Conservation (phyloP, 2,797 vertebrate genomes). For the Anomalospiza imberbis region DNA sequence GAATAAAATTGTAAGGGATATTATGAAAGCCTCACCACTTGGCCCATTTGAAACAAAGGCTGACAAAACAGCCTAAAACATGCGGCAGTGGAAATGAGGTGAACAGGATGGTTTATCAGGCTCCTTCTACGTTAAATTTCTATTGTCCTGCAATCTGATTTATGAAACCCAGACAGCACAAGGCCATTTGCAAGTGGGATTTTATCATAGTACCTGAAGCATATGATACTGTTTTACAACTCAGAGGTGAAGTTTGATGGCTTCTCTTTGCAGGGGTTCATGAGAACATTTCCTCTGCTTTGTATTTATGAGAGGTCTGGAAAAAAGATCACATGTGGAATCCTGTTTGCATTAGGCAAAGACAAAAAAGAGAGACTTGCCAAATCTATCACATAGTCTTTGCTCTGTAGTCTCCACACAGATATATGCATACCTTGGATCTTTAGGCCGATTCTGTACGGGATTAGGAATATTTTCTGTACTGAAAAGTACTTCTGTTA, state of each 20-base stretch:
- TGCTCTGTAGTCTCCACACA: background rate
- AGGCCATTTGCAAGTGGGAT: constrained; percentile 3
- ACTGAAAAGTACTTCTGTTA: background rate
- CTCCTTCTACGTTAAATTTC: background rate
- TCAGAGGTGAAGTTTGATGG: constrained; percentile 15
- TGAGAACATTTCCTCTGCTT: constrained; percentile 45
- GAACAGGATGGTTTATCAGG: background rate
- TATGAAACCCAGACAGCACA: constrained; percentile 25
- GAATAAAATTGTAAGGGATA: constrained; percentile 14
- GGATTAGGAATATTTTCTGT: background rate
- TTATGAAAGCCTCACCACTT: background rate
- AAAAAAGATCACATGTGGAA: constrained; percentile 16
- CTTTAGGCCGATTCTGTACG: background rate
- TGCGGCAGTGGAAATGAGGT: background rate
- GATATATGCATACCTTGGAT: background rate
- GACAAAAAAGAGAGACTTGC: background rate
- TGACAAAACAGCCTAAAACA: background rate
- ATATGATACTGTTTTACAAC: constrained; percentile 33
- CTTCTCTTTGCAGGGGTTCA: constrained; percentile 18
- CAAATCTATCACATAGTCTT: constrained; percentile 12
- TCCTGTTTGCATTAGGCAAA: background rate
- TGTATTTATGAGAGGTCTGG: constrained; percentile 40
- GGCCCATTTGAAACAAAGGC: background rate
- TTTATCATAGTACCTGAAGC: constrained; percentile 24
- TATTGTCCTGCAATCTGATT: constrained; percentile 10